Conservation (phyloP, 2,113 vertebrate species). For the Micromys minutus region DNA sequence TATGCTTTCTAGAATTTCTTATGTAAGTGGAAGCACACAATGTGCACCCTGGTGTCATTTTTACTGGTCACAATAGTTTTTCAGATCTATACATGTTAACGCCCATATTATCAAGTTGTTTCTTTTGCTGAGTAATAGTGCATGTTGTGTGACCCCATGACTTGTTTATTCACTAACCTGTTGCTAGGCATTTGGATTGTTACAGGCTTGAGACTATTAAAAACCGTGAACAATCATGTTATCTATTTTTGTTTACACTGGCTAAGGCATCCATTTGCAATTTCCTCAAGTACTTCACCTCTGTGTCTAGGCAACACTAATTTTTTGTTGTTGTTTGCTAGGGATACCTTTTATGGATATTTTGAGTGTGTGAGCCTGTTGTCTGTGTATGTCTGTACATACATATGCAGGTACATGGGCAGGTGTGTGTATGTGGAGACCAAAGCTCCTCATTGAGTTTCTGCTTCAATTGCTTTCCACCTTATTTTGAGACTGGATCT, state of each 20-base stretch:
- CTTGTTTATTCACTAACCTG: neutral
- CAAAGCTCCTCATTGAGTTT: neutral
- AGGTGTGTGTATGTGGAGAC: neutral
- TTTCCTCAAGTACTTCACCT: neutral
- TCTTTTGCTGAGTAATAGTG: neutral
- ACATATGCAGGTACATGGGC: neutral
- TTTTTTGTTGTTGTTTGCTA: neutral
- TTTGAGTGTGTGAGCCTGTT: neutral
- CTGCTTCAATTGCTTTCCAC: neutral
- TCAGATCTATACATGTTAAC: neutral
- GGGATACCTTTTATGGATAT: neutral
- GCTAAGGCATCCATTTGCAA: neutral
- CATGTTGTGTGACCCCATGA: neutral
- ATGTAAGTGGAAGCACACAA: neutral
- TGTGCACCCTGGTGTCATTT: neutral
- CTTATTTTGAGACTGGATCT: neutral
- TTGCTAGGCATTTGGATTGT: neutral
- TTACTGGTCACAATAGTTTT: neutral
- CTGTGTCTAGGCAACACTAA: neutral
- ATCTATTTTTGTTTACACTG: neutral
- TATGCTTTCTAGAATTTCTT: neutral
- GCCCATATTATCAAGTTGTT: neutral
- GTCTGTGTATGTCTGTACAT: neutral
- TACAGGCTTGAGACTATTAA: neutral
- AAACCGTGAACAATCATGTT: neutral